phyloP scores from a whole-genome alignment of 2,888 invertebrate species.

The Nemapogon koenigi region DNA sequence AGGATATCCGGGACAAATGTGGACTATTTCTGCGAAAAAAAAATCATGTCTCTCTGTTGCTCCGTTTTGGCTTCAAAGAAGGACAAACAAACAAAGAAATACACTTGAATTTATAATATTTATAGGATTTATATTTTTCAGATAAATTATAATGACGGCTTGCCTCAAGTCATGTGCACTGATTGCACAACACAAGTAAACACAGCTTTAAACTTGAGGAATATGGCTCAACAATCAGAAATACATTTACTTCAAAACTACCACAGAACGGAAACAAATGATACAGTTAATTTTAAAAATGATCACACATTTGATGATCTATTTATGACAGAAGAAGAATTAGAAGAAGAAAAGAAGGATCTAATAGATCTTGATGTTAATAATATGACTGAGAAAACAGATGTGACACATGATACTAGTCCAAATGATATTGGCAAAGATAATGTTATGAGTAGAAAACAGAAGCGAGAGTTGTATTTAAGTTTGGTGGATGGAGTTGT shows the following conservation, averaged over 20 bases:
- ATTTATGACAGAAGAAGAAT: constrained; percentile 2
- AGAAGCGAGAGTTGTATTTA: constrained; percentile 20
- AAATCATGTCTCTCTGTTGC: no score
- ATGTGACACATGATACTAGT: neutral
- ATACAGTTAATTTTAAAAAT: neutral
- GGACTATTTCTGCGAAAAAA: no score
- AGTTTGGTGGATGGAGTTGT: constrained; percentile 22
- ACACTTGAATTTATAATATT: no score
- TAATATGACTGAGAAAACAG: constrained; percentile 1
- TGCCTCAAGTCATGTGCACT: constrained; percentile 17
- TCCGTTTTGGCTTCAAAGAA: no score
- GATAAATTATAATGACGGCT: constrained; percentile 17
- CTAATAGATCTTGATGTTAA: neutral
- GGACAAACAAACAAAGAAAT: no score
- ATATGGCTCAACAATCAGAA: constrained; percentile 12
- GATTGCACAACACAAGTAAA: constrained; percentile 15
- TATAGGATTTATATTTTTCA: constrained; percentile 5
- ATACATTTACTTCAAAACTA: no score
- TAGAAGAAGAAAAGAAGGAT: neutral
- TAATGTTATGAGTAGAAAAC: constrained; percentile 13
- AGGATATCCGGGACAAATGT: no score
- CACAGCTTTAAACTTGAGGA: constrained; percentile 14
- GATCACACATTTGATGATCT: neutral
- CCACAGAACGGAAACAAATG: no score
- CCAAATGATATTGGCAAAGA: neutral